Evolutionary conservation across 2,888 invertebrate species (phyloP).

Genomic region (Mesoligia furuncula): DNA sequence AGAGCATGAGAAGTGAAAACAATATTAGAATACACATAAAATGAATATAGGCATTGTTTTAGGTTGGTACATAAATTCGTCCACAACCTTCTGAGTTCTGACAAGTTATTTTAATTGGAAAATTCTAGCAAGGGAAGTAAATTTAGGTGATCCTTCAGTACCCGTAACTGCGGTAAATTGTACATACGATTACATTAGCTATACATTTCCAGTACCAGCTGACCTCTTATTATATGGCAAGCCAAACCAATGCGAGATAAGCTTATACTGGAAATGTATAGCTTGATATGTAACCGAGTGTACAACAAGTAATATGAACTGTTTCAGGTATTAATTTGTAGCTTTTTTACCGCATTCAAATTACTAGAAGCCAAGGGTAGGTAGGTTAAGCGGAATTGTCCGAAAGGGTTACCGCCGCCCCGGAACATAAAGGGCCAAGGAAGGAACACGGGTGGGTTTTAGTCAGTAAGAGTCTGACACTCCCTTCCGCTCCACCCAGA

Average conservation of each 20-base stretch:
- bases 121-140: neutral
- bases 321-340: neutral
- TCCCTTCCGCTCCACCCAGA: too few relatives aligned
- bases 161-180: neutral
- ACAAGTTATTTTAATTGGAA: neutral
- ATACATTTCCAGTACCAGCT: too few relatives aligned
- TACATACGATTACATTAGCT: neutral
- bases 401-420: too few relatives aligned
- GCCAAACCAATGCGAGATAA: too few relatives aligned
- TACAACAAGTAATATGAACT: neutral
- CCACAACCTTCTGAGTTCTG: neutral
- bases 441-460: too few relatives aligned
- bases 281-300: too few relatives aligned
- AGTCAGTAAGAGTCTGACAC: too few relatives aligned
- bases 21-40: neutral
- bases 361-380: neutral
- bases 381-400: too few relatives aligned
- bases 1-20: neutral
- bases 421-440: too few relatives aligned
- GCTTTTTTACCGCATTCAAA: neutral
- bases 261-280: too few relatives aligned
- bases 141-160: too few relatives aligned
- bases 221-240: too few relatives aligned
- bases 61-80: neutral
- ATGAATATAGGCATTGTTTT: neutral